phyloP scores from a whole-genome alignment of 2,797 vertebrate species.

The Tragelaphus oryx region DNA sequence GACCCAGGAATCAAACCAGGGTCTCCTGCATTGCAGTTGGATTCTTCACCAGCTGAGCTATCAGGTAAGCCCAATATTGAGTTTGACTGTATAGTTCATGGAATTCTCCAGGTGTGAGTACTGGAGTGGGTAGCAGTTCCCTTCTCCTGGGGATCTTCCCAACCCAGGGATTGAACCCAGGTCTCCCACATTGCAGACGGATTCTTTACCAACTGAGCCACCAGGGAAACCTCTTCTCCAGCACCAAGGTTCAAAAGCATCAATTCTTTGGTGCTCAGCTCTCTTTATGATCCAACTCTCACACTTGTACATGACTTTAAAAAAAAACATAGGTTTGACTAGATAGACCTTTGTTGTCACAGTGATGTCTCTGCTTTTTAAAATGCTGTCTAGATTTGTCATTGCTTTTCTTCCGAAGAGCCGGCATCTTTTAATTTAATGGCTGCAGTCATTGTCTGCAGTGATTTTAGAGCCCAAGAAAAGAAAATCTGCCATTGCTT shows the following conservation, averaged over 20 bases:
- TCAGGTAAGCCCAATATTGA: not conserved
- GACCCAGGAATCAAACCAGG: not conserved
- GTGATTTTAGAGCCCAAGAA: not conserved
- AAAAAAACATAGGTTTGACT: not conserved
- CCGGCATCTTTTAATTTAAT: not conserved
- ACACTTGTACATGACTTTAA: not conserved
- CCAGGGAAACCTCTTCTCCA: not conserved
- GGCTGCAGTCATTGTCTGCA: not conserved
- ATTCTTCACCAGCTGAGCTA: not conserved
- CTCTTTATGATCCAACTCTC: not conserved
- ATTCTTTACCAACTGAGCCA: not conserved
- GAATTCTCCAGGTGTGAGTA: not conserved
- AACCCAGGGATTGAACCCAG: not conserved
- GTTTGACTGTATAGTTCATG: not conserved
- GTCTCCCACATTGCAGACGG: not conserved
- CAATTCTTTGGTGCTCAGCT: rapidly evolving
- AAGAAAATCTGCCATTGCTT: not conserved
- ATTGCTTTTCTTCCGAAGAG: not conserved
- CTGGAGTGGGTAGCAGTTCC: not conserved
- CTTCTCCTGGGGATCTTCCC: not conserved
- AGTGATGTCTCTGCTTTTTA: not conserved
- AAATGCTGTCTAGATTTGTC: not conserved
- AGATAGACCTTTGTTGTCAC: not conserved
- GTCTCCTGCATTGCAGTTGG: not conserved
- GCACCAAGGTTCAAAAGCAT: not conserved